Base-by-base conservation (phyloP, 2,113 vertebrate species). In the Paralichthys olivaceus region DNA sequence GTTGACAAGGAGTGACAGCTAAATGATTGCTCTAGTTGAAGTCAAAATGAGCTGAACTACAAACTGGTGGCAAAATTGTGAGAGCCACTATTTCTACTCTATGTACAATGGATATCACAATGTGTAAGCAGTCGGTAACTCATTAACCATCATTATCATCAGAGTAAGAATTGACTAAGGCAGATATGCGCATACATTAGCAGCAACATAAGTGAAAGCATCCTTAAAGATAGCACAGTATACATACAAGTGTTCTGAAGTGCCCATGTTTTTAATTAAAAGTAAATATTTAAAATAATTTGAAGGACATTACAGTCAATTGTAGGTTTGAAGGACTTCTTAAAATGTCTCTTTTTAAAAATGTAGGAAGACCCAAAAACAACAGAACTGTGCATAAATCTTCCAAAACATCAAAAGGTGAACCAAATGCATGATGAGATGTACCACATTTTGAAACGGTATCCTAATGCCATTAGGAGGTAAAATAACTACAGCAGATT, bases 271-370 rank as follows among this genome's bases (percentile, higher is more conserved):
- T 73, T 73, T 73, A 71, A 75, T 77, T 7, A 29, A 37, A 81
- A 25, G 69, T 45, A 79, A 58, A 72, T 20, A 22, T 78, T 79
- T 47, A 25, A 74, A 81, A 81, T 63, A 9, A 71, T 77, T 58
- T 68, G 45, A 53, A 55, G 64, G 56, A 75, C 43, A 72, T 13
- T 72, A n/a, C 61, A 77, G 53, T 58, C 69, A 75, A 45, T 59
- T 59, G n/a, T 28, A 65, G 43, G 40, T 28, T 63, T 22, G 65
- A 5, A 17, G 34, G 26, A 12, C 9, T 65, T 64, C 69, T 69
- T 69, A 37, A 66, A 73, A 65, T 26, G 45, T 19, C 4, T 34
- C 8, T 62, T 65, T 11, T 22, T 66, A 64, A 78, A 64, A 51
- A n/a, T 13, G 49, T 19, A 66, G 55, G 17, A 77, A 77, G 55